phyloP scores from a whole-genome alignment of 2,113 vertebrate species.

The Barbus barbus region DNA sequence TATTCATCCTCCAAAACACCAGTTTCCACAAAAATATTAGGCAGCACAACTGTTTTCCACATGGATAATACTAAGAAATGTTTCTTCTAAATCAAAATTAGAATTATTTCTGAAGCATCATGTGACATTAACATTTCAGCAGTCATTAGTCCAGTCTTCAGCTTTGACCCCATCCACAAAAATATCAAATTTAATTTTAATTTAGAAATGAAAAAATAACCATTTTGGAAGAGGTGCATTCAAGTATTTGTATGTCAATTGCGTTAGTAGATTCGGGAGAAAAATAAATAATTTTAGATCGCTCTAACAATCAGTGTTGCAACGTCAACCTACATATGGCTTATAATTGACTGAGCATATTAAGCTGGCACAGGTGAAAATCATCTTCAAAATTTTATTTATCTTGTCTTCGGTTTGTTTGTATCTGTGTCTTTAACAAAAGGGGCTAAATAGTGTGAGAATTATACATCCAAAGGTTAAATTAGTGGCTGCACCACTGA shows the following conservation, averaged over 20 bases:
- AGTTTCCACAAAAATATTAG: background rate
- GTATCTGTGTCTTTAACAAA: background rate
- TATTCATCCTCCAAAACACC: too few relatives aligned
- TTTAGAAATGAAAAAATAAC: too few relatives aligned
- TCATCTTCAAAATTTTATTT: background rate
- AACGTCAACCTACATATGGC: too few relatives aligned
- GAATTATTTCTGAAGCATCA: background rate
- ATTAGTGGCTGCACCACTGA: conserved; percentile 38
- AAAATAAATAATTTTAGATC: too few relatives aligned
- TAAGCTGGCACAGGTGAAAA: background rate
- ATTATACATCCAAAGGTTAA: conserved; percentile 53
- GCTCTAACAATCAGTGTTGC: too few relatives aligned
- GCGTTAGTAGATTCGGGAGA: too few relatives aligned
- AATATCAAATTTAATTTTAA: too few relatives aligned
- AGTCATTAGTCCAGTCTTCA: too few relatives aligned
- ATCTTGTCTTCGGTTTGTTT: background rate
- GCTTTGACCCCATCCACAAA: too few relatives aligned
- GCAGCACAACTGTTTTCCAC: background rate
- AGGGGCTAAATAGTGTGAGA: conserved; percentile 14
- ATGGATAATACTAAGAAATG: background rate
- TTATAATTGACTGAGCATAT: background rate
- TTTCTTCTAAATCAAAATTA: background rate
- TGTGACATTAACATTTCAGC: background rate
- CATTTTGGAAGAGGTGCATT: too few relatives aligned
- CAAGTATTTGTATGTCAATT: too few relatives aligned